Conservation (phyloP, 2,888 invertebrate species). For the Calameuta filiformis region DNA sequence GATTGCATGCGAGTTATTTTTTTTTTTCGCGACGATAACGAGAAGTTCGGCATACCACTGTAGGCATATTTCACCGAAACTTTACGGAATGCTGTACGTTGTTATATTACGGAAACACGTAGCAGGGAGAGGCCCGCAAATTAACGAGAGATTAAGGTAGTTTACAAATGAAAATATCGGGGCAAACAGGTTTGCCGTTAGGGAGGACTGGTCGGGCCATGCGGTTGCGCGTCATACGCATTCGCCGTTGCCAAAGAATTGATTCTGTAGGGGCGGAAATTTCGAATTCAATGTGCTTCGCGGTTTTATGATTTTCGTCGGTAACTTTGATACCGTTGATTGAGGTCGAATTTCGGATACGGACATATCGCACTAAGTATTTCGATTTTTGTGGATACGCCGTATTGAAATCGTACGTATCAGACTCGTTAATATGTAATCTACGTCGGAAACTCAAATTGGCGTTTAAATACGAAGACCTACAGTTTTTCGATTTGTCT, state of each 20-base stretch:
- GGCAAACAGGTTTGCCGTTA: not conserved
- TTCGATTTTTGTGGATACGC: no score
- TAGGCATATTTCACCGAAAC: not conserved
- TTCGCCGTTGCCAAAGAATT: not conserved
- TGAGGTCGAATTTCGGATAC: no score
- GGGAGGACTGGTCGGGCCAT: not conserved
- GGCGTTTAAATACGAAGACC: not conserved
- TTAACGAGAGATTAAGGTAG: not conserved
- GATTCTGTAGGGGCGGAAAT: not conserved
- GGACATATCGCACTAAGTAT: no score
- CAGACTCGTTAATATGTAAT: no score
- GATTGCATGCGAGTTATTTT: not conserved
- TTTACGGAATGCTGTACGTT: not conserved
- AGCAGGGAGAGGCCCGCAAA: not conserved
- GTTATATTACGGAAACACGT: not conserved
- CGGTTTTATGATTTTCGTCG: not conserved
- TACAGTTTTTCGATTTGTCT: no score
- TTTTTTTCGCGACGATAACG: not conserved
- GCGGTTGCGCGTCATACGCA: not conserved
- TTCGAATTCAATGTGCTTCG: not conserved
- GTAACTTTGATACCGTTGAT: not conserved
- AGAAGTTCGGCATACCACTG: not conserved
- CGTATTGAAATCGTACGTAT: no score
- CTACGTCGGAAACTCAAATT: no score
- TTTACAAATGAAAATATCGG: not conserved